Percentiles rank a stretch among this genome's conserved stretches.
Conservation (phyloP, 2,888 invertebrate species). For the Drosophila atripex region DNA sequence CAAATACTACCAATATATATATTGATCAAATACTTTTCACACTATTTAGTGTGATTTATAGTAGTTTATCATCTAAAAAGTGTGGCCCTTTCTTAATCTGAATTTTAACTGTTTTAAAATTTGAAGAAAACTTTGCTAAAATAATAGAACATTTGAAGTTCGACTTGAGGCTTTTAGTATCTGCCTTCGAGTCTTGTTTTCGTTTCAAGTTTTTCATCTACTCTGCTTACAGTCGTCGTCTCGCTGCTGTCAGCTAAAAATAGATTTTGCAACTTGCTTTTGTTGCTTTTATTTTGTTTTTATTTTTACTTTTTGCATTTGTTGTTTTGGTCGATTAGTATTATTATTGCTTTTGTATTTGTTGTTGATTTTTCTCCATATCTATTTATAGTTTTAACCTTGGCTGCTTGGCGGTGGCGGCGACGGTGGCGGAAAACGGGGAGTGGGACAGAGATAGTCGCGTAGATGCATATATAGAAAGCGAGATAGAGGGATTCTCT, state of each 20-base stretch:
- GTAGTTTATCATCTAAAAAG: too few relatives aligned
- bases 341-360: constrained; percentile 4
- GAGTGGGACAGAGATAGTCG: background rate
- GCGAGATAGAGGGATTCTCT: constrained; percentile 17
- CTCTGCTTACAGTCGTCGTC: constrained; percentile 26
- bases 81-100: too few relatives aligned
- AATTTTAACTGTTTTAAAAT: too few relatives aligned
- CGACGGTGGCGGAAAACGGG: constrained; percentile 26
- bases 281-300: constrained; percentile 36
- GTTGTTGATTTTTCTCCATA: constrained; percentile 70
- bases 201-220: constrained; percentile 35
- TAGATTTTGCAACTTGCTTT: constrained; percentile 64
- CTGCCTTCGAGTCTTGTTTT: constrained; percentile 28
- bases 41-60: too few relatives aligned
- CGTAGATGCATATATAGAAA: background rate
- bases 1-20: too few relatives aligned
- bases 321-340: constrained; percentile 26
- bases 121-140: background rate
- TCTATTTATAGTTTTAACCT: constrained; percentile 72
- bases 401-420: constrained; percentile 9
- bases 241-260: constrained; percentile 55
- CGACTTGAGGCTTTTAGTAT: constrained; percentile 6
- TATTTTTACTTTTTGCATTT: constrained; percentile 26
- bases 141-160: constrained; percentile 1
- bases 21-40: too few relatives aligned